Conservation (phyloP, 2,113 vertebrate species). For the Sarotherodon lohbergeri region DNA sequence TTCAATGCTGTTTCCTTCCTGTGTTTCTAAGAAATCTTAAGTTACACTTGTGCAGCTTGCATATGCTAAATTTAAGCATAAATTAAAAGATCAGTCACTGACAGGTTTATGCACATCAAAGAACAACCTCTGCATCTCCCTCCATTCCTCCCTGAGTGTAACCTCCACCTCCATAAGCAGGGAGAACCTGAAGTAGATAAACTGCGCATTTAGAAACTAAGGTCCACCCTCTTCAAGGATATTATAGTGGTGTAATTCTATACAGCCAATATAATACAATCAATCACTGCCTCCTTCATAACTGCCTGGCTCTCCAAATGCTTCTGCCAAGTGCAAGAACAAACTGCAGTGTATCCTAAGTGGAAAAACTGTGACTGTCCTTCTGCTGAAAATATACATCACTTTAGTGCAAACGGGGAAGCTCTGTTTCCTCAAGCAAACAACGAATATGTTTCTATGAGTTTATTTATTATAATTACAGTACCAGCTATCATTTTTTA, state of each 20-base stretch:
- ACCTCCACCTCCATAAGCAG: neutral
- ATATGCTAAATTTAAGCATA: neutral
- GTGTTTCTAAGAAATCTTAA: neutral
- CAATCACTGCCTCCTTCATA: slow-evolving; percentile 21
- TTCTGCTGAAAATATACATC: neutral
- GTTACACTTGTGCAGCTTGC: neutral
- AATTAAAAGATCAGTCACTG: neutral
- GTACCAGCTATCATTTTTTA: neutral
- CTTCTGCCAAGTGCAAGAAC: neutral
- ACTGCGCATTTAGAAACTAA: neutral
- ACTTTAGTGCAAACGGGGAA: neutral
- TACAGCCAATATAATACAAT: slow-evolving; percentile 10
- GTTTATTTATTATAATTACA: neutral
- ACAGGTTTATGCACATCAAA: neutral
- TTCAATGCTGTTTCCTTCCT: neutral
- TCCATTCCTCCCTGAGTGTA: neutral
- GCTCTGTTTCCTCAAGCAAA: neutral
- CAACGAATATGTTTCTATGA: neutral
- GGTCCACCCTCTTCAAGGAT: neutral
- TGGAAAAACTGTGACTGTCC: neutral
- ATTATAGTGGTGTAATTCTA: slow-evolving; percentile 1
- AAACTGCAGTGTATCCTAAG: slow-evolving; percentile 24
- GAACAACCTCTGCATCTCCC: neutral
- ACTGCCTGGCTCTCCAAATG: neutral
- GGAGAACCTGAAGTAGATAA: neutral